These are phyloP conservation scores for Pinna nobilis DNA, from an alignment of 1,140 invertebrate species.

Conservation along the genomic window DNA sequence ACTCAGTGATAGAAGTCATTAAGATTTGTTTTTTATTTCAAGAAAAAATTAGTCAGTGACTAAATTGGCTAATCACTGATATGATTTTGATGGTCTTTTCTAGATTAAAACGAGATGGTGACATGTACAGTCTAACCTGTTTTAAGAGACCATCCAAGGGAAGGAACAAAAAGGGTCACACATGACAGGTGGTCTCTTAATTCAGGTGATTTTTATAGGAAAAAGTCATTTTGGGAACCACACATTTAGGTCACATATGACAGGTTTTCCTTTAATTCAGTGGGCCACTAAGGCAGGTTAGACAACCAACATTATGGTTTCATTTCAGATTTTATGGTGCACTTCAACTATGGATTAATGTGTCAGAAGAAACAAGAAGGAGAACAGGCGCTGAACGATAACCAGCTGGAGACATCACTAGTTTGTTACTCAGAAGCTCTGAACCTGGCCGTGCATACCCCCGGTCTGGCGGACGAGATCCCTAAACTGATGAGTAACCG, in stretches of 20 bases:
- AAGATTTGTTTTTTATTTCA: too few relatives aligned
- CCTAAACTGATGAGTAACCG: constrained; percentile 36
- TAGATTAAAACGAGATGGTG: too few relatives aligned
- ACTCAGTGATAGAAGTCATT: too few relatives aligned
- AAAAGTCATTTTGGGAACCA: neutral
- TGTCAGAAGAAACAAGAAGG: constrained; percentile 9
- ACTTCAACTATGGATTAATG: neutral
- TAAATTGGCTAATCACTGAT: too few relatives aligned
- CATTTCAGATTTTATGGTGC: constrained; percentile 5
- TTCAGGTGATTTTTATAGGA: constrained; percentile 5
- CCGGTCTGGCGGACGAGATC: constrained; percentile 15
- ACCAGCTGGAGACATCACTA: neutral
- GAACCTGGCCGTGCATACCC: neutral
- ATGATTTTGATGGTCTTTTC: too few relatives aligned
- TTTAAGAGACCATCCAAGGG: too few relatives aligned
- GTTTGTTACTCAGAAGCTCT: constrained; percentile 2
- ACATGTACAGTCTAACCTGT: too few relatives aligned
- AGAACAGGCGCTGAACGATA: neutral
- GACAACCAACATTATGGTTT: too few relatives aligned
- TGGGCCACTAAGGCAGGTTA: too few relatives aligned
- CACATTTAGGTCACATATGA: neutral
- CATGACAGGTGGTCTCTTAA: too few relatives aligned
- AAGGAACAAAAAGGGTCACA: too few relatives aligned
- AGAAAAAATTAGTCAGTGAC: too few relatives aligned
- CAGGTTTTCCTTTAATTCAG: neutral